Evolutionary conservation across 2,113 vertebrate genomes (phyloP), one percentile per base, ranked within the genome.

Genomic region (Marmota monax): DNA sequence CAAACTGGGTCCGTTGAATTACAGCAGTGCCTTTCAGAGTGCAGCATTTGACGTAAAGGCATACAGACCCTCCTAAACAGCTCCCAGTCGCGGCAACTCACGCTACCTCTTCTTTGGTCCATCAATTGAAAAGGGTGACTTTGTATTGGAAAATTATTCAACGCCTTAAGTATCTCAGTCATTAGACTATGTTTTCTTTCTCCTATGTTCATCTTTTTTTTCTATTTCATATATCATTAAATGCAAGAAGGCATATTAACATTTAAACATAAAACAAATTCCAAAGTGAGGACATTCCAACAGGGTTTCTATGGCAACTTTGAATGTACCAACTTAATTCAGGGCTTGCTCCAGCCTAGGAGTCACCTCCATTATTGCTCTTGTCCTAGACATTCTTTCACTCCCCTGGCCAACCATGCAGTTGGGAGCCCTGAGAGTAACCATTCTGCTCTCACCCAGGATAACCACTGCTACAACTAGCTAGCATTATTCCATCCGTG

Each of bases 291-390:
- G 93, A 87, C 96, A 95, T 97, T 95, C 95, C 95, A 90, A 76
- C 51, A 61, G 90, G 92, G 97, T 98, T 98, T 97, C 97, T 97
- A 97, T 98, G 96, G 97, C 96, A 98, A 98, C 96, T 95, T 96
- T 97, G 93, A 96, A 92, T 79, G 91, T 42, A 95, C 32, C 85
- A 67, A 96, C 92, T 95, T 95, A 63, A 96, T 92, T 92, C 96
- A 79, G 73, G 87, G 85, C 63, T 90, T 48, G 42, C 92, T 80
- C 65, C 51, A 78, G 94, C 88, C 39, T 82, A 22, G 93, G 88
- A 96, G 73, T 92, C 95, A 90, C 91, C 95, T 91, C 83, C 70
- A 27, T n/a, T 27, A 70, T 29, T 25, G 42, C 82, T 88, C 23
- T 91, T 51, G 25, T 69, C 78, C 79, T 79, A 86, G 95, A 79